These are phyloP conservation scores for Aulostomus chinensis DNA, from an alignment of 2,797 vertebrate species.

Conservation along the genomic window DNA sequence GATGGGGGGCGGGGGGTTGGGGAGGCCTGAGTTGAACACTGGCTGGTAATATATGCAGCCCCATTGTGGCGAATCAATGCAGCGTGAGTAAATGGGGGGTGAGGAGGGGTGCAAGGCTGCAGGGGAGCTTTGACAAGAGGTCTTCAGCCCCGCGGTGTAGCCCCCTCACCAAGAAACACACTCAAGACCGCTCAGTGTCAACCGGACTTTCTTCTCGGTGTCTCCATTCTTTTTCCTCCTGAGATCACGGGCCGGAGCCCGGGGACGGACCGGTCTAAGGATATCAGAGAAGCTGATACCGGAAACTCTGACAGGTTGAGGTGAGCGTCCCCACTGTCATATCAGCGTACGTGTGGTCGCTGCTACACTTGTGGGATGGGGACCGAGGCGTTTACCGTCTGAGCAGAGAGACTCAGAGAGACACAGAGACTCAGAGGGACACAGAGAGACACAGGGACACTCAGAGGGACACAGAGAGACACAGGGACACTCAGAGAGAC, in stretches of 20 bases:
- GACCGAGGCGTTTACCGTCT: not conserved
- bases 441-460: too few relatives aligned
- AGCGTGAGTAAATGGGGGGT: conserved; percentile 72
- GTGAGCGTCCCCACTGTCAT: not conserved
- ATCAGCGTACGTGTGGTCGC: not conserved
- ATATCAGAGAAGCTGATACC: not conserved
- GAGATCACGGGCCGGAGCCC: conserved; percentile 15
- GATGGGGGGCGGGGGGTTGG: conserved; percentile 48
- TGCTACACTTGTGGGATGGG: not conserved
- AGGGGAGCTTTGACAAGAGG: conserved; percentile 39
- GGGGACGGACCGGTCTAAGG: conserved; percentile 35
- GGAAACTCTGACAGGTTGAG: conserved; percentile 12
- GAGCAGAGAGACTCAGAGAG: not conserved
- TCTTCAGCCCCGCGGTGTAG: conserved; percentile 41
- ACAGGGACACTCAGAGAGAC: too few relatives aligned
- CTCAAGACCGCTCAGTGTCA: conserved; percentile 13
- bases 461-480: too few relatives aligned
- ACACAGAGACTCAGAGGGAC: not conserved
- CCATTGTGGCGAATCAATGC: conserved; percentile 82
- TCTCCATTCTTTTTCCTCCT: conserved; percentile 7
- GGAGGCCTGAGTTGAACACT: conserved; percentile 46
- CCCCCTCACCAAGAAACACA: conserved; percentile 26
- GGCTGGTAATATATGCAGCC: conserved; percentile 76
- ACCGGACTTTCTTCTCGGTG: conserved; percentile 15
- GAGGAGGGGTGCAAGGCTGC: conserved; percentile 40